Evolutionary conservation across 2,797 vertebrate species (phyloP).

Genomic region (Pipistrellus kuhlii): DNA sequence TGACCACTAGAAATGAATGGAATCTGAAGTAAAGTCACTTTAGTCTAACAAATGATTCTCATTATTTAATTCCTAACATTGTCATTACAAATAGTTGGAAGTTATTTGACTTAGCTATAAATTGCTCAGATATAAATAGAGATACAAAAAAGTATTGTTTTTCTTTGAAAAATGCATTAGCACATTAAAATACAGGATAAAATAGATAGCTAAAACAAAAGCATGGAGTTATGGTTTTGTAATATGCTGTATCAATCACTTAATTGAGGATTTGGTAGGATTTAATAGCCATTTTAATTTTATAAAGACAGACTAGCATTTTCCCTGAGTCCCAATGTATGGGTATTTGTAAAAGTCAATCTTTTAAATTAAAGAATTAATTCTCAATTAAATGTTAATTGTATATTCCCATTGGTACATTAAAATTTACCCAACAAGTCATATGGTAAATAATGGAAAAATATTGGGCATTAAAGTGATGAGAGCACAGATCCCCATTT

Average conservation of each 20-base stretch:
- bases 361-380: background rate
- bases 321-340: background rate
- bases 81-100: slow-evolving; percentile 46
- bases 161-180: background rate
- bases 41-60: slow-evolving; percentile 57
- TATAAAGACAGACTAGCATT: background rate
- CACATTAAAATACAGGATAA: background rate
- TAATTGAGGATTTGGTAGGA: background rate
- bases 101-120: slow-evolving; percentile 9
- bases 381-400: background rate
- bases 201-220: background rate
- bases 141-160: background rate
- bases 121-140: background rate
- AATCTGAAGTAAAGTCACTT: slow-evolving; percentile 63
- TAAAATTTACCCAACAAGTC: background rate
- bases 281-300: background rate
- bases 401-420: background rate
- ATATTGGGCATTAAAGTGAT: background rate
- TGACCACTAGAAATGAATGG: slow-evolving; percentile 56
- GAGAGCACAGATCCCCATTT: background rate
- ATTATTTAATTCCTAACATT: slow-evolving; percentile 56
- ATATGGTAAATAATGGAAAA: background rate
- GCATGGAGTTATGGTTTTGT: background rate
- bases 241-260: background rate
- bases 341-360: background rate